These are phyloP conservation scores for Hirtodrosophila trivittata DNA, from an alignment of 2,888 invertebrate species.

Conservation along the genomic window DNA sequence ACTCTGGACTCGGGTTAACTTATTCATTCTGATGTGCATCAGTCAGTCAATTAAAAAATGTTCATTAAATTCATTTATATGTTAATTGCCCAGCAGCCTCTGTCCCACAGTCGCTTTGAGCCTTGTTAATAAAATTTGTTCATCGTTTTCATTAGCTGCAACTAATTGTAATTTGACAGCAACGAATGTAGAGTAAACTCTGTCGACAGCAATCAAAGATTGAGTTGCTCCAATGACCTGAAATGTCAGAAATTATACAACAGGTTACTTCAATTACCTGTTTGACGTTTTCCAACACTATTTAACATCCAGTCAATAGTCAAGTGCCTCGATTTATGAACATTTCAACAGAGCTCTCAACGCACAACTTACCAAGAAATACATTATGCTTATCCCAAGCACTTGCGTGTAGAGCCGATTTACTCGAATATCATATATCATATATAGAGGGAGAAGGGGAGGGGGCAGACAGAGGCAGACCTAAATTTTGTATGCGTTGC, in stretches of 20 bases:
- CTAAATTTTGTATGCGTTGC: constrained; percentile 38
- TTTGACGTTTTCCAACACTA: too few relatives aligned
- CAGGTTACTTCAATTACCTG: too few relatives aligned
- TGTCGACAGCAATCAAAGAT: too few relatives aligned
- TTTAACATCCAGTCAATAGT: background rate
- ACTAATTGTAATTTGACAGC: too few relatives aligned
- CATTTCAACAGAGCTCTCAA: constrained; percentile 41
- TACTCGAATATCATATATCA: constrained; percentile 25
- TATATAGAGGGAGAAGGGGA: background rate
- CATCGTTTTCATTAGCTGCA: constrained; percentile 2
- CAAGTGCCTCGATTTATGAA: constrained; percentile 29
- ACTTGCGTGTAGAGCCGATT: constrained; percentile 9
- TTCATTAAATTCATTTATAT: constrained; percentile 61
- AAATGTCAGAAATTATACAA: too few relatives aligned
- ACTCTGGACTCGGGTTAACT: background rate
- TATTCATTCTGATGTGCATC: constrained; percentile 42
- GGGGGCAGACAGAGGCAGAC: background rate
- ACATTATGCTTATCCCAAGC: constrained; percentile 47
- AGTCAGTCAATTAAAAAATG: constrained; percentile 69
- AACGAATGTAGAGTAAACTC: too few relatives aligned
- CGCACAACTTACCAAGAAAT: constrained; percentile 20
- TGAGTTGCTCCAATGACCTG: too few relatives aligned
- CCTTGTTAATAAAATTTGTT: background rate
- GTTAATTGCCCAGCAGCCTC: too few relatives aligned
- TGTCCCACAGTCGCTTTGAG: too few relatives aligned